Evolutionary conservation across 2,888 invertebrate species (phyloP).

Genomic region (Dryadula phaetusa): DNA sequence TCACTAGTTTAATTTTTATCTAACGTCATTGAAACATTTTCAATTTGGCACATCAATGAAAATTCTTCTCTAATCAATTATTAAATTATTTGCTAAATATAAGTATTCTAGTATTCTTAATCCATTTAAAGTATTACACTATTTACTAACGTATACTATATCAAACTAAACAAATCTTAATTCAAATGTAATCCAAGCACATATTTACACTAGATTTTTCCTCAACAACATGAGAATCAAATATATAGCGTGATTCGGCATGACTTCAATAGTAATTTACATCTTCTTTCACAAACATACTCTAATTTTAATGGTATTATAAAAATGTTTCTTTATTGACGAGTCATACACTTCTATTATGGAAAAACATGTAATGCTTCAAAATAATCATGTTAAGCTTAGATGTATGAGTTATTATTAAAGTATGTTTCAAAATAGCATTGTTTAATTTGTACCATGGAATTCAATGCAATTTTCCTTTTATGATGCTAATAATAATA

Average conservation of each 20-base stretch:
- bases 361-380: background rate
- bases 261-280: background rate
- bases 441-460: slow-evolving; percentile 26
- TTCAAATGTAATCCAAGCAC: background rate
- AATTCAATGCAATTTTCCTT: slow-evolving; percentile 41
- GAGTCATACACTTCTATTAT: background rate
- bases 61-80: background rate
- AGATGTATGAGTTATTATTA: background rate
- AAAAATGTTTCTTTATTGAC: background rate
- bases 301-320: background rate
- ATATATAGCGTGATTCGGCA: background rate
- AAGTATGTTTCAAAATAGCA: background rate
- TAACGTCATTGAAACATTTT: background rate
- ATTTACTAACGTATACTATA: background rate
- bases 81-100: background rate
- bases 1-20: background rate
- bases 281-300: background rate
- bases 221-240: background rate
- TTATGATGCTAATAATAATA: slow-evolving; percentile 36
- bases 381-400: background rate
- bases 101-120: background rate
- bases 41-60: background rate
- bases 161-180: background rate
- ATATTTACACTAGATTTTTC: background rate
- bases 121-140: background rate